Conservation (phyloP, 2,888 invertebrate species). For the Lymantria monacha region DNA sequence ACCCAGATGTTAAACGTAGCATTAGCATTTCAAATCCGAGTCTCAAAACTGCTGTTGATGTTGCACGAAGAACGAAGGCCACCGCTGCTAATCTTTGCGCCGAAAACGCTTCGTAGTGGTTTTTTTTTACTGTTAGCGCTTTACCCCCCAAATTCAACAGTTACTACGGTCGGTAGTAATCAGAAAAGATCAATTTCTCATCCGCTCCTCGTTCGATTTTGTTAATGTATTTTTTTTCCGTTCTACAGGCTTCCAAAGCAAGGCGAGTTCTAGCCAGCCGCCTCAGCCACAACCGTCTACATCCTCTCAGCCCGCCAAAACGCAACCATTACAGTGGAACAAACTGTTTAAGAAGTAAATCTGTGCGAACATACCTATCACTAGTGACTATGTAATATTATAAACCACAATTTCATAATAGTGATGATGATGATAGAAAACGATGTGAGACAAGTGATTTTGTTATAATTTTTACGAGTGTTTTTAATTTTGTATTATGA, state of each 20-base stretch:
- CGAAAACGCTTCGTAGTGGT: too few species aligned
- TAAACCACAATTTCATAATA: slow-evolving; percentile 8
- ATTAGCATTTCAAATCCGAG: too few species aligned
- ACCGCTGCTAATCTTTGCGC: too few species aligned
- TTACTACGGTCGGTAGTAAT: too few species aligned
- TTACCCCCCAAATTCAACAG: too few species aligned
- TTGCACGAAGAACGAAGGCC: too few species aligned
- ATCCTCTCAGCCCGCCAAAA: slow-evolving; percentile 39
- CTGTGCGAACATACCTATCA: slow-evolving; percentile 27
- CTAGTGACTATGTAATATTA: slow-evolving; percentile 17
- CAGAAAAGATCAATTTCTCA: too few species aligned
- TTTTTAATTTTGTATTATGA: slow-evolving; percentile 2
- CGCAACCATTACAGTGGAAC: slow-evolving; percentile 56
- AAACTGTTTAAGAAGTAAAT: slow-evolving; percentile 65
- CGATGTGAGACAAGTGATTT: slow-evolving; percentile 2
- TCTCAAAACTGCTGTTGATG: too few species aligned
- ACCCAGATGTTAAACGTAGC: too few species aligned
- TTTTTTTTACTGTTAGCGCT: too few species aligned
- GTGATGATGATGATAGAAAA: background rate
- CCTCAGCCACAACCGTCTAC: slow-evolving; percentile 49
- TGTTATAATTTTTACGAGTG: slow-evolving; percentile 1
- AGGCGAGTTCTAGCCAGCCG: slow-evolving; percentile 40
- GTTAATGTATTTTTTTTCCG: background rate
- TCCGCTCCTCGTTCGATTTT: too few species aligned
- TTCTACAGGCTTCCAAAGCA: slow-evolving; percentile 46